Conservation (phyloP, 2,888 invertebrate species). For the Dusona sp. region DNA sequence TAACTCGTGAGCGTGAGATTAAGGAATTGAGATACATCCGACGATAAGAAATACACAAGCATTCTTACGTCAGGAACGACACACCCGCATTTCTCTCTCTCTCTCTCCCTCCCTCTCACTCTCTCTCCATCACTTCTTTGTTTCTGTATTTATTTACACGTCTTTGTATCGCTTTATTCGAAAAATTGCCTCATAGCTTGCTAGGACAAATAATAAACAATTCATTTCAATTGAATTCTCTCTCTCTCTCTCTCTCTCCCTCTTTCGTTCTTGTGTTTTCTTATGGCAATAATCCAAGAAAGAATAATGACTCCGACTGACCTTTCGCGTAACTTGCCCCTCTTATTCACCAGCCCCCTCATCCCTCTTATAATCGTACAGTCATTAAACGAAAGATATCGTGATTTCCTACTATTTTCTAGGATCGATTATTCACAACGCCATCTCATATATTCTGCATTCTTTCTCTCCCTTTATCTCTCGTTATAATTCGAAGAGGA, state of each 20-base stretch:
- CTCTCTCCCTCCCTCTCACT: neutral
- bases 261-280: neutral
- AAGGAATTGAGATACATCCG: neutral
- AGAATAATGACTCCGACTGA: constrained; percentile 58
- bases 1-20: neutral
- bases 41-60: constrained; percentile 2
- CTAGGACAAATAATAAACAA: too few relatives aligned
- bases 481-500: neutral
- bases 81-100: constrained; percentile 56
- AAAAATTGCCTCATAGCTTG: too few relatives aligned
- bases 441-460: constrained; percentile 24
- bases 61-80: constrained; percentile 34
- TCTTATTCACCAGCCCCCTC: neutral
- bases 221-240: too few relatives aligned
- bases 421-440: constrained; percentile 38
- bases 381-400: constrained; percentile 52
- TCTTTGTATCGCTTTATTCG: too few relatives aligned
- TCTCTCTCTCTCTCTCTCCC: constrained; percentile 17
- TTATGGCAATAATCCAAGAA: constrained; percentile 44
- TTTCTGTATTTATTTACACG: too few relatives aligned
- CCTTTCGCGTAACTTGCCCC: constrained; percentile 60
- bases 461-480: constrained; percentile 15
- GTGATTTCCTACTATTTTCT: constrained; percentile 61
- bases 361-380: constrained; percentile 4
- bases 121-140: too few relatives aligned